These are phyloP conservation scores for Troglohyphantes excavatus DNA, from an alignment of 2,888 invertebrate species.

Conservation along the genomic window DNA sequence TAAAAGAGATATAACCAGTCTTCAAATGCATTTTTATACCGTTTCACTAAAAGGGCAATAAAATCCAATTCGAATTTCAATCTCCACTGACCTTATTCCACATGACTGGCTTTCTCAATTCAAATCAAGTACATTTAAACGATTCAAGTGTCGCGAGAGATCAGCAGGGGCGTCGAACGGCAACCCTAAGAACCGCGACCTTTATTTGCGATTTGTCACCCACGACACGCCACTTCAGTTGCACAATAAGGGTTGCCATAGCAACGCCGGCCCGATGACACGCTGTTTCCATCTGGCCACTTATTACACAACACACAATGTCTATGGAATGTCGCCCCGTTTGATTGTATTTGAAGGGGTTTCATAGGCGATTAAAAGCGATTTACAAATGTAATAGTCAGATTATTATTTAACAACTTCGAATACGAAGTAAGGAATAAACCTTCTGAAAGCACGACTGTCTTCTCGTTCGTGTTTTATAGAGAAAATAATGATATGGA, in stretches of 20 bases:
- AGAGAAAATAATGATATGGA: too few species aligned
- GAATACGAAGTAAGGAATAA: too few species aligned
- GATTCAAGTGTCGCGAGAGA: not conserved
- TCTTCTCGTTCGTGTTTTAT: too few species aligned
- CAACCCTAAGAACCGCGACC: not conserved
- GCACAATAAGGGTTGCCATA: too few species aligned
- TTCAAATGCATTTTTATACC: too few species aligned
- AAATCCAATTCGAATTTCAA: not conserved
- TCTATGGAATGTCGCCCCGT: not conserved
- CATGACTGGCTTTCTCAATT: too few species aligned
- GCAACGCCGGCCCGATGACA: not conserved
- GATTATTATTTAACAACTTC: too few species aligned
- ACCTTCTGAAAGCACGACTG: too few species aligned
- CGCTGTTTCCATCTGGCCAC: not conserved
- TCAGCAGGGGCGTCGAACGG: not conserved
- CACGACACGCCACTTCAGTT: not conserved
- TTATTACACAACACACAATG: not conserved
- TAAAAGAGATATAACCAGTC: too few species aligned
- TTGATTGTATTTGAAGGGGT: not conserved
- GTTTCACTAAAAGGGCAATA: not conserved
- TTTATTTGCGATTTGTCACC: constrained; percentile 1
- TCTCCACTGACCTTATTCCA: too few species aligned
- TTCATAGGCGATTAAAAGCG: not conserved
- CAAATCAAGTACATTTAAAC: not conserved
- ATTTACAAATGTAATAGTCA: not conserved